Evolutionary conservation across 2,113 vertebrate genomes (phyloP), one percentile per base, ranked within the genome.

Genomic region (Festucalex cinctus): DNA sequence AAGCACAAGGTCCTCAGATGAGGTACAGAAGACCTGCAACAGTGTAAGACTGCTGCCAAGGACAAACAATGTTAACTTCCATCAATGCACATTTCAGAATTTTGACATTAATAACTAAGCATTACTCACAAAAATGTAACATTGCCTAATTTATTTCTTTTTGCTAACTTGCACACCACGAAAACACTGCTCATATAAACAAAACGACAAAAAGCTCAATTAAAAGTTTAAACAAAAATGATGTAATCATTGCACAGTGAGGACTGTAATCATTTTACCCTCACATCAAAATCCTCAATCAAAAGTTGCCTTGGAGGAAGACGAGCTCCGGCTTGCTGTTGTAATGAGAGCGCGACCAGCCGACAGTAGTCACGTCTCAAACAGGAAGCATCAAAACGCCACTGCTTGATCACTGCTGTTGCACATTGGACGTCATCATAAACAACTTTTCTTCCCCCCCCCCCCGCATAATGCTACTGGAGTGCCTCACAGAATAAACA

Each of bases 341-440:
- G 20, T 67, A 75, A 75, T 61, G 51, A 62, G 57, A 68, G 68
- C 73, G 63, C 36, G 37, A 82, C 69, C 70, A 74, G 78, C 81
- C 71, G 76, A 82, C 76, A 75, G 73, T 80, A 75, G 73, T 80
- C 75, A 79, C 22, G 58, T 80, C 75, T 74, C 68, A 75, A 57
- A 64, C 78, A 81, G 76, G 73, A 77, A 83, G 62, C 60, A 66
- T 60, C 64, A 24, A 61, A 56, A 63, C 28, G 61, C 41, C 36
- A 58, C 20, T 58, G 41, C 68, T 51, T 54, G 35, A 44, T 70
- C 66, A 64, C 66, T 68, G 26, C 62, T 68, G 46, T 60, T 74
- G 59, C 58, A 41, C 51, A 68, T 22, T 41, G 10, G 59, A 41
- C n/a, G 39, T 24, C n/a, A 62, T 8, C 59, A 3, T 20, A 9